Evolutionary conservation across 2,113 vertebrate genomes (phyloP).

Genomic region (Picathartes gymnocephalus): DNA sequence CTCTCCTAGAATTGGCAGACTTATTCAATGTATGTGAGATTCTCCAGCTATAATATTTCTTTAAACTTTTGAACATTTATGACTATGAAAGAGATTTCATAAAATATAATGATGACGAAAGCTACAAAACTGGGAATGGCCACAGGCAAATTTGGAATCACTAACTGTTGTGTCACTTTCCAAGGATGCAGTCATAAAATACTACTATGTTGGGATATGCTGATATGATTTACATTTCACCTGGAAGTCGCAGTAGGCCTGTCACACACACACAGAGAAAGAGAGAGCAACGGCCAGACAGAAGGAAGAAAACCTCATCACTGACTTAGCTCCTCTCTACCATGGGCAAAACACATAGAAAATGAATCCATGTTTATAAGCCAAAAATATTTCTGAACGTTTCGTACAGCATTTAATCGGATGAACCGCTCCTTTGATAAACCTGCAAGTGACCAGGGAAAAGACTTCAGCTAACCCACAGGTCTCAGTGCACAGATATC

Average conservation of each 20-base stretch:
- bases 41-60: neutral
- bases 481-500: neutral
- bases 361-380: neutral
- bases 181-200: neutral
- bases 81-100: neutral
- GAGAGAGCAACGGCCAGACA: neutral
- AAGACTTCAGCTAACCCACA: neutral
- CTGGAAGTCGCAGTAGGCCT: neutral
- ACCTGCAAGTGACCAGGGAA: neutral
- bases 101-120: neutral
- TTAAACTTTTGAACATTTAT: neutral
- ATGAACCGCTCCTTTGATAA: neutral
- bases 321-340: neutral
- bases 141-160: neutral
- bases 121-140: neutral
- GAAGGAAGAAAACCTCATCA: neutral
- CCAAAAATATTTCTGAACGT: neutral
- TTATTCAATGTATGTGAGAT: neutral
- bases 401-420: neutral
- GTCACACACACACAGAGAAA: neutral
- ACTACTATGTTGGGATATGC: neutral
- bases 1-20: neutral
- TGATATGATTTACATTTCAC: neutral
- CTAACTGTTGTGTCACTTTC: neutral
- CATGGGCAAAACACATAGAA: neutral